Evolutionary conservation across 1,140 invertebrate species (phyloP).

Genomic region (Ladona fulva): DNA sequence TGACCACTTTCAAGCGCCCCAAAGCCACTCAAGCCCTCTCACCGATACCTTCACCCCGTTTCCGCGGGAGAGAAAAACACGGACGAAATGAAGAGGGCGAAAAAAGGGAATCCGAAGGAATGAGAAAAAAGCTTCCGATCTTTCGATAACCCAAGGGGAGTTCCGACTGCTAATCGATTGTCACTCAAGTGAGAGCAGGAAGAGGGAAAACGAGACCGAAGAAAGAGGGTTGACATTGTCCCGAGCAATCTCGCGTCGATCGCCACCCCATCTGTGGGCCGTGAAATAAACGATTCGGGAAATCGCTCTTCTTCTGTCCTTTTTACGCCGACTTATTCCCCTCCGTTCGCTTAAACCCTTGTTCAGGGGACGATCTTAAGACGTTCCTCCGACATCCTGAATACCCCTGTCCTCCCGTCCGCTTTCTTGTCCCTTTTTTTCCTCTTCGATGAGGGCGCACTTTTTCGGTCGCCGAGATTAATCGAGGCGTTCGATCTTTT

Average conservation of each 20-base stretch:
- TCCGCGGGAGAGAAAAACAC: background rate
- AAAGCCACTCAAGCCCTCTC: background rate
- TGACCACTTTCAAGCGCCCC: too few species aligned
- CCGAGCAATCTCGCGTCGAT: background rate
- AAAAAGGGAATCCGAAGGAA: background rate
- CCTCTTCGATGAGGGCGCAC: background rate
- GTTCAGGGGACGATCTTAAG: background rate
- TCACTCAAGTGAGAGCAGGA: background rate
- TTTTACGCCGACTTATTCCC: background rate
- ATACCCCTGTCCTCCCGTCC: background rate
- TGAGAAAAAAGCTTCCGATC: background rate
- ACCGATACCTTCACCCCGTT: background rate
- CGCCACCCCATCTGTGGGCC: background rate
- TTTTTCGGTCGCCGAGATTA: background rate
- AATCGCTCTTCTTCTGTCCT: background rate
- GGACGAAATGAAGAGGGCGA: background rate
- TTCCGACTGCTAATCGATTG: background rate
- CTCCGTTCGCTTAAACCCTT: background rate
- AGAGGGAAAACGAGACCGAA: background rate
- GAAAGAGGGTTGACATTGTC: background rate
- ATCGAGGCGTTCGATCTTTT: conserved; percentile 4
- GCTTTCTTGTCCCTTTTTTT: background rate
- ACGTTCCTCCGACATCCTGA: background rate
- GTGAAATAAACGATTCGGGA: background rate
- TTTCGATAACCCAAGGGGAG: background rate